Conservation (phyloP, 2,113 vertebrate genomes). For the Salvelinus fontinalis region DNA sequence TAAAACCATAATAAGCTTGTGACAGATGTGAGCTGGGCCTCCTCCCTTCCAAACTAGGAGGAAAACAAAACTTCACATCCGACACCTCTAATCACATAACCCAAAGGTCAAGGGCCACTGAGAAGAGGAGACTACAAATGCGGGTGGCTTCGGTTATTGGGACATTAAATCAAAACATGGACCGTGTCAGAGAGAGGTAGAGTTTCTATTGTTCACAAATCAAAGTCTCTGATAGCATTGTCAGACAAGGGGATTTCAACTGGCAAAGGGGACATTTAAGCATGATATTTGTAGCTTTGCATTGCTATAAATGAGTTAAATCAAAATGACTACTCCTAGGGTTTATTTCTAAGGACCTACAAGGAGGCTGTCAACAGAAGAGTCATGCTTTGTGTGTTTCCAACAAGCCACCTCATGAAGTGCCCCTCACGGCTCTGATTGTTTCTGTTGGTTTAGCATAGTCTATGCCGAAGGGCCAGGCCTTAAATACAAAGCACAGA, state of each 20-base stretch:
- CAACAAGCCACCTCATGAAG: slow-evolving; percentile 22
- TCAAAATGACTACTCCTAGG: neutral
- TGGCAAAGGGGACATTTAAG: no score
- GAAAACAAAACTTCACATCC: slow-evolving; percentile 51
- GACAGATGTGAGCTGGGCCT: slow-evolving; percentile 47
- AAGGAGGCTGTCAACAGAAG: neutral
- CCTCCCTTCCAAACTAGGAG: slow-evolving; percentile 34
- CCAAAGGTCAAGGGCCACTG: no score
- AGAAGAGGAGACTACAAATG: neutral
- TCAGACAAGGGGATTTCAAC: no score
- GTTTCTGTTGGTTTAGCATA: slow-evolving; percentile 54
- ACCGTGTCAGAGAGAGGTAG: no score
- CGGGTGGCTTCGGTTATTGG: slow-evolving; percentile 14
- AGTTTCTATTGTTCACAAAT: no score
- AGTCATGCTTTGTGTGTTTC: neutral
- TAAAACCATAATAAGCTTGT: slow-evolving; percentile 6
- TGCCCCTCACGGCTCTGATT: slow-evolving; percentile 54
- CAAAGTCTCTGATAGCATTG: no score
- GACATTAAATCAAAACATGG: no score
- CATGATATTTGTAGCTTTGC: no score
- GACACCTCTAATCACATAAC: slow-evolving; percentile 47
- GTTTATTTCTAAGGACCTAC: neutral
- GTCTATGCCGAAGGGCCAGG: slow-evolving; percentile 46
- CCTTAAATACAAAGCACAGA: slow-evolving; percentile 51
- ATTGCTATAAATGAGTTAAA: no score